Conservation (phyloP, 2,113 vertebrate species). For the Numida meleagris region DNA sequence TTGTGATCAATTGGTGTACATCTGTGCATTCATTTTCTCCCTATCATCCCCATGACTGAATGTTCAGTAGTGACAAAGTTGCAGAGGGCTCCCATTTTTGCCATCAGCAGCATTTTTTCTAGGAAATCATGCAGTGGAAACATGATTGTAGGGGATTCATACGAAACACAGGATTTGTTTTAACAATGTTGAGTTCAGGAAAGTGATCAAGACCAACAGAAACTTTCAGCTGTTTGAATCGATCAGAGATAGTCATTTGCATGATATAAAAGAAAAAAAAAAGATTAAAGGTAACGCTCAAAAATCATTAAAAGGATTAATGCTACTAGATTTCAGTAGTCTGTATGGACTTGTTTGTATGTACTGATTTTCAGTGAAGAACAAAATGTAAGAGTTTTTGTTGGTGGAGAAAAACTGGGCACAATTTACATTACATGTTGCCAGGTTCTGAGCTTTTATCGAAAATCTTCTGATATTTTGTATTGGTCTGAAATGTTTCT, state of each 20-base stretch:
- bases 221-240: background rate
- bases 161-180: background rate
- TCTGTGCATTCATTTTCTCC: accelerated
- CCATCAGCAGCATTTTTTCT: background rate
- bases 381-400: accelerated
- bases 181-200: background rate
- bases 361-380: background rate
- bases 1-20: accelerated
- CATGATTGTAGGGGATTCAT: background rate
- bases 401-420: background rate
- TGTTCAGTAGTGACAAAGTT: background rate
- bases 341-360: background rate
- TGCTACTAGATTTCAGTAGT: background rate
- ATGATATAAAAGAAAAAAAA: background rate
- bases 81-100: background rate
- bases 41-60: background rate
- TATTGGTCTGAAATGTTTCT: background rate
- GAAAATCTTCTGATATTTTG: background rate
- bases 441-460: background rate
- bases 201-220: background rate
- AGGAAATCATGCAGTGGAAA: background rate
- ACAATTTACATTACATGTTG: background rate
- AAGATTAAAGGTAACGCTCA: background rate
- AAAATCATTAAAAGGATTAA: background rate
- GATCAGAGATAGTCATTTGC: background rate